Base-by-base conservation (phyloP, 1,140 invertebrate species). In the Nymphalis io region DNA sequence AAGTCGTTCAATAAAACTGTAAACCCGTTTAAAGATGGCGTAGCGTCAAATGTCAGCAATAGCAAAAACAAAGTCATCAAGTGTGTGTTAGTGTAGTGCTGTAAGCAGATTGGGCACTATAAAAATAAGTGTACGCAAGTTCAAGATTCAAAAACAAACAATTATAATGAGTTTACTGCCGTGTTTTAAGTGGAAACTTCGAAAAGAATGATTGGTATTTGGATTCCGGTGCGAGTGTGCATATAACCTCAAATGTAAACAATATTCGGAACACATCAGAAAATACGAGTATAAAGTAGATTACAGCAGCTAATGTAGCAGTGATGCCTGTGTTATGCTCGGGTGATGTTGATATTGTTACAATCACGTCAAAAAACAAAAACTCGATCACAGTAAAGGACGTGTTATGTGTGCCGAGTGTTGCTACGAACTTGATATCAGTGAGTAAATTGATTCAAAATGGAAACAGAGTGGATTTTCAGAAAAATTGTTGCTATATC, bases 391-490 rank as follows among this genome's bases (percentile, higher is more conserved):
- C 23, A 12, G 64, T 70, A 11, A 53, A n/a, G 39, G n/a, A 75
- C 12, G 38, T 72, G 18, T 72, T 72, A 51, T 72, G 42, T 16
- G 53, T 72, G 62, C 73, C 69, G 13, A 62, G 53, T 46, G 57
- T 75, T 20, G 70, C 70, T 2, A 72, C 67, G 5, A 75, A 75
- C 60, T 60, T 75, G 51, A 3, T 44, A 11, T 44, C 40, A 11
- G 40, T 44, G 13, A 44, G 40, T 15, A 6, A 44, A 15, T 44
- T 75, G 59, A 75, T 72, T 15, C 42, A 46, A 13, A 64, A 66
- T 27, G 67, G 70, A 21, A 72, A 75, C 57, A 68, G 18, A 61
- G 74, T 75, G 3, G 18, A 23, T 61, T 75, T 72, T 39, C 60
- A 44, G 42, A 60, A 72, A 39, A 68, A 68, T 18, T 5, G 4